Evolutionary conservation across 2,113 vertebrate genomes (phyloP), one percentile per base, ranked within the genome.

Genomic region (Condylura cristata): DNA sequence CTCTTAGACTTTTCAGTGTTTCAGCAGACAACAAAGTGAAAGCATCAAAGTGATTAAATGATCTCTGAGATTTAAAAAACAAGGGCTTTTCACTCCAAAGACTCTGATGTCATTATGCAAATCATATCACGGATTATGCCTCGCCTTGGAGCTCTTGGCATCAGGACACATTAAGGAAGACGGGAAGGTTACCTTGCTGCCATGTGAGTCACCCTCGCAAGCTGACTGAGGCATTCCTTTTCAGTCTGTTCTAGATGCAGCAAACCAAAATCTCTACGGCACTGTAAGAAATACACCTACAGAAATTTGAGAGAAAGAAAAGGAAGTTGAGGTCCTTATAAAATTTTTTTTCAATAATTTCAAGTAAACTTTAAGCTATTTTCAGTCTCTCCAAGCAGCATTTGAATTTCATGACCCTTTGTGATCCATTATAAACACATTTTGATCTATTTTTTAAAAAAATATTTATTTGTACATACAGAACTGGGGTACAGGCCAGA

Each of bases 221-320:
- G 95, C 68, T 97, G 95, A 82, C 85, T 93, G 60, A 97, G 95
- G 71, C 97, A 97, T 6, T 97, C 96, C 84, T 96, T 97, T 93
- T 95, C 93, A 2, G 78, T 97, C 85, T 94, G 90, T 80, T 96
- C 91, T 8, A 96, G 92, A 63, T 97, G 95, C 89, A 95, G 95
- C 82, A 95, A 97, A 65, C 11, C 44, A 97, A 93, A 44, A 44
- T 96, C 94, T 94, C 93, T 88, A 81, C 92, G 95, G 11, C 91
- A 96, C 81, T 98, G 94, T 60, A 92, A 95, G 66, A 95, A 98
- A 30, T 79, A 93, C 10, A 93, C 74, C 94, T 89, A 60, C 66
- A 96, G 16, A 0, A 89, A 68, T 86, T 90, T 96, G 89, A 86
- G 90, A 68, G 48, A 95, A 58, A 96, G 44, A 84, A 24, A 95